Conservation (phyloP, 2,797 vertebrate species). For the Taenioides sp. region DNA sequence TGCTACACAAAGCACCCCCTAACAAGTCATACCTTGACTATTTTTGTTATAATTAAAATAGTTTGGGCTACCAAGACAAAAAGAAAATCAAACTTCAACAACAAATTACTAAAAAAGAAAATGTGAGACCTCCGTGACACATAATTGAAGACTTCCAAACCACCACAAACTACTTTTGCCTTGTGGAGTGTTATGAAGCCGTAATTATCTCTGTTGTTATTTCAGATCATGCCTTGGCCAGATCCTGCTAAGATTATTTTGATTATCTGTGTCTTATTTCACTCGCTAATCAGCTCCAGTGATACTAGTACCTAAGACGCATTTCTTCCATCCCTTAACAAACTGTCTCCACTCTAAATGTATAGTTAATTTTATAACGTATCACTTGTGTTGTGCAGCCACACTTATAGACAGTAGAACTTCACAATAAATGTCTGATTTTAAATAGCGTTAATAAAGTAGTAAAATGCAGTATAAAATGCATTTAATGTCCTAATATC, state of each 20-base stretch:
- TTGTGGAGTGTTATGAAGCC: not conserved
- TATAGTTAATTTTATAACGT: constrained; percentile 20
- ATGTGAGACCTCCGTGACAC: not conserved
- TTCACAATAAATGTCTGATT: no score
- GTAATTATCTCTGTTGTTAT: constrained; percentile 18
- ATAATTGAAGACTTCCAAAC: not conserved
- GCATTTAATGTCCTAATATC: not conserved
- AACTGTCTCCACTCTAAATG: constrained; percentile 23
- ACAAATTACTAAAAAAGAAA: not conserved
- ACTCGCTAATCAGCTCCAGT: constrained; percentile 26
- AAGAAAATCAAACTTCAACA: not conserved
- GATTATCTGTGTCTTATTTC: constrained; percentile 31
- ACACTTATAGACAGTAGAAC: not conserved
- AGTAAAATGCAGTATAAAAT: not conserved
- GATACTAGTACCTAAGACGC: constrained; percentile 18
- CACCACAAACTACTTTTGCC: not conserved
- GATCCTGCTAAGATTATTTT: constrained; percentile 41
- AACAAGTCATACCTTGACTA: not conserved
- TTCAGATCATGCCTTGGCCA: constrained; percentile 44
- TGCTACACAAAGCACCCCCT: no score
- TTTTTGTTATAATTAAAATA: not conserved
- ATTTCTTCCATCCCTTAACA: constrained; percentile 11
- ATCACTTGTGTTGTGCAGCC: constrained; percentile 1
- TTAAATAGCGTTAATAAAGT: not conserved
- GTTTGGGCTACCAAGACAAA: not conserved